A percentile compares a stretch with the other conserved stretches of the same genome.
Evolutionary conservation across 30 jellyfish, hydroid and myxozoan genomes (phyloP).

Genomic region (Aurelia sp.): DNA sequence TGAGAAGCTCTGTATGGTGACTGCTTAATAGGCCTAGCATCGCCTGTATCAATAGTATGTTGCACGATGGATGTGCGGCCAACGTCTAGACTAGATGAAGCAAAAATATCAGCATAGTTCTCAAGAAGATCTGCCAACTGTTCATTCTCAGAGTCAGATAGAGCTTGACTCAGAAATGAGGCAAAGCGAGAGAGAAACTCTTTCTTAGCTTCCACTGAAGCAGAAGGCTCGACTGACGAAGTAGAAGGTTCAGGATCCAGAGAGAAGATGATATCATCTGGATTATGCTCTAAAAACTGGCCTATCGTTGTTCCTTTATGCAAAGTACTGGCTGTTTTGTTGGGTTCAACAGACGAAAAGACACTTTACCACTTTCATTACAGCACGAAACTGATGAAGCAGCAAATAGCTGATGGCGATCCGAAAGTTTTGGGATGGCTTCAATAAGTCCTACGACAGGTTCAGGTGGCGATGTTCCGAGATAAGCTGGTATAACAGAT

Average conservation of each 20-base stretch:
- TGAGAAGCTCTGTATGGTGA: conserved; percentile 23
- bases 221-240: too few relatives aligned
- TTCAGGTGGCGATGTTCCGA: too few relatives aligned
- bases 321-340: background rate
- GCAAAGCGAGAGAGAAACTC: background rate
- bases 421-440: too few relatives aligned
- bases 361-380: conserved; percentile 9
- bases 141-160: background rate
- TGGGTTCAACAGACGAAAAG: conserved; percentile 1
- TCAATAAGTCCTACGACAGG: too few relatives aligned
- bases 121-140: conserved; percentile 10
- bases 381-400: too few relatives aligned
- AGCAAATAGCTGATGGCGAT: too few relatives aligned
- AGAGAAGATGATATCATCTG: too few relatives aligned
- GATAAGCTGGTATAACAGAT: background rate
- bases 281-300: too few relatives aligned
- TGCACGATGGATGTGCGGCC: conserved; percentile 25
- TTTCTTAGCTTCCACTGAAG: too few relatives aligned
- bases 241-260: too few relatives aligned
- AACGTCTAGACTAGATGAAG: conserved; percentile 8
- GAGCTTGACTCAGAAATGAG: background rate
- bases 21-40: conserved; percentile 42
- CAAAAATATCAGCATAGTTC: background rate
- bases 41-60: conserved; percentile 39
- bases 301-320: background rate